A percentile compares a stretch with the other conserved stretches of the same genome.
These are phyloP conservation scores for Corvus cornix DNA, from an alignment of 2,113 vertebrate genomes.

Conservation along the genomic window DNA sequence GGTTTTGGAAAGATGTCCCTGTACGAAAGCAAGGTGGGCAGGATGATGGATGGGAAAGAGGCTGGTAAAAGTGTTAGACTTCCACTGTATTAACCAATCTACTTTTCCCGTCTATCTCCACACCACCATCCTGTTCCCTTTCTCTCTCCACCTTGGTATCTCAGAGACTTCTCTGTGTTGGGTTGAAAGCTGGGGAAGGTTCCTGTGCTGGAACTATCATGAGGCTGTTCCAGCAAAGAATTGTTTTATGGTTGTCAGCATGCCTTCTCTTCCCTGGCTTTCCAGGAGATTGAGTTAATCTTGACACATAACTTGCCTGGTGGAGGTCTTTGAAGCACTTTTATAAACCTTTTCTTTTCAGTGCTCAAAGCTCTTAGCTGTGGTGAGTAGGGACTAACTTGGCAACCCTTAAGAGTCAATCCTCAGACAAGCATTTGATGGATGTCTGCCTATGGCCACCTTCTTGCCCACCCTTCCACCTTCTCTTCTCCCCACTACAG, in stretches of 20 bases:
- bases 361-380: background rate
- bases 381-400: background rate
- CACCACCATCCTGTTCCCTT: background rate
- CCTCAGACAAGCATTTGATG: slow-evolving; percentile 4
- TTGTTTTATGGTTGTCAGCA: background rate
- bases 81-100: background rate
- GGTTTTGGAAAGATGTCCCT: background rate
- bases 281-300: slow-evolving; percentile 13
- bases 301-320: slow-evolving; percentile 6
- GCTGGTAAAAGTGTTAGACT: background rate
- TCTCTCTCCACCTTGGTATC: background rate
- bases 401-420: slow-evolving; percentile 30
- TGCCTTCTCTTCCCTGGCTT: slow-evolving; percentile 4
- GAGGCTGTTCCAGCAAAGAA: background rate
- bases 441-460: background rate
- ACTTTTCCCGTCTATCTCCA: background rate
- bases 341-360: background rate
- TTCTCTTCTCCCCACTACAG: background rate
- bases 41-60: background rate
- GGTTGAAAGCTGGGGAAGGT: background rate
- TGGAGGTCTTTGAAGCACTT: slow-evolving; percentile 23
- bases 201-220: background rate
- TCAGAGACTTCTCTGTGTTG: background rate
- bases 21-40: background rate
- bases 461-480: background rate